Evolutionary conservation across 1,140 invertebrate species (phyloP).

Genomic region (Globodera ellingtonae): DNA sequence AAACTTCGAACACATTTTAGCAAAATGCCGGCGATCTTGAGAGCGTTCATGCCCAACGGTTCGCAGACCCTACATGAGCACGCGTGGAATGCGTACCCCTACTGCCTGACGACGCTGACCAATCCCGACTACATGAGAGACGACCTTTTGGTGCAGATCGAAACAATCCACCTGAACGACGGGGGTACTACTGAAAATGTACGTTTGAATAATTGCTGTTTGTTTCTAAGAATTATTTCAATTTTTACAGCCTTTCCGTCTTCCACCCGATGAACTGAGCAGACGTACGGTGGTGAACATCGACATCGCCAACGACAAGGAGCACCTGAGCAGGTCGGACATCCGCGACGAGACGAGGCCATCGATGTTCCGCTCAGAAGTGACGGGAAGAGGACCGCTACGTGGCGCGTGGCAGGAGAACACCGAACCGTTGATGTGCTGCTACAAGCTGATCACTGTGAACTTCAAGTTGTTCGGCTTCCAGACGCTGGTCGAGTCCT

Average conservation of each 20-base stretch:
- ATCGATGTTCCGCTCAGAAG: conserved; percentile 84
- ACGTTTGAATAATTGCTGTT: conserved; percentile 11
- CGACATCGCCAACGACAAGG: conserved; percentile 63
- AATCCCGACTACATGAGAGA: conserved; percentile 99
- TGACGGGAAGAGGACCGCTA: conserved; percentile 90
- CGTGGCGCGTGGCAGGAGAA: conserved; percentile 77
- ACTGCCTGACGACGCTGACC: conserved; percentile 82
- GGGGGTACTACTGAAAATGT: conserved; percentile 79
- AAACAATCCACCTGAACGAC: conserved; percentile 89
- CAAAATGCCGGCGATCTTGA: conserved; percentile 73
- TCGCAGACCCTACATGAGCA: conserved; percentile 96
- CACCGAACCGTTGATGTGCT: conserved; percentile 89
- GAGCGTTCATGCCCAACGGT: conserved; percentile 89
- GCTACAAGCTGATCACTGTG: conserved; percentile 94
- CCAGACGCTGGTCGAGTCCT: conserved; percentile 88
- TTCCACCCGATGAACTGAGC: conserved; percentile 46
- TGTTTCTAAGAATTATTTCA: not conserved
- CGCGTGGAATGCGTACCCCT: conserved; percentile 99
- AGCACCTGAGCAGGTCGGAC: conserved; percentile 66
- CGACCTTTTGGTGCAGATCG: conserved; percentile 91
- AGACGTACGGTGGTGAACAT: conserved; percentile 58
- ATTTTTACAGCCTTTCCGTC: not conserved
- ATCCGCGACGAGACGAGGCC: conserved; percentile 89
- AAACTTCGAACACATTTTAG: conserved; percentile 44
- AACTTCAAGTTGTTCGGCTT: conserved; percentile 99